Conservation (phyloP, 2,888 invertebrate species). For the Chloroclysta siterata region DNA sequence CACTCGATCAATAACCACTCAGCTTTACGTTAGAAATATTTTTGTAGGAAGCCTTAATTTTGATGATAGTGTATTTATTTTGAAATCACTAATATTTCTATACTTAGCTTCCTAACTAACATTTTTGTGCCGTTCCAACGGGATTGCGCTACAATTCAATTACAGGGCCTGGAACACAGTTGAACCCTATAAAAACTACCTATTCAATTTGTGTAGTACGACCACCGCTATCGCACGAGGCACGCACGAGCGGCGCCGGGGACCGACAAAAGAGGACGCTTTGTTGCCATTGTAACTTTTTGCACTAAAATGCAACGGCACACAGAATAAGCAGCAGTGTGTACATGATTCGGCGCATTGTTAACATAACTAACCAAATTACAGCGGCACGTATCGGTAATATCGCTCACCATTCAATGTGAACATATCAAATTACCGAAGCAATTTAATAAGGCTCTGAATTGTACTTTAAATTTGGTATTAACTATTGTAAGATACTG, state of each 20-base stretch:
- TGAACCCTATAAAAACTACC: slow-evolving; percentile 62
- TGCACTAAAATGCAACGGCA: slow-evolving; percentile 75
- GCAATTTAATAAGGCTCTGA: slow-evolving; percentile 50
- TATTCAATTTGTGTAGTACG: slow-evolving; percentile 71
- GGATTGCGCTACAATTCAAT: slow-evolving; percentile 55
- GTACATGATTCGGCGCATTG: slow-evolving; percentile 69
- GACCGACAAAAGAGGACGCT: slow-evolving; percentile 53
- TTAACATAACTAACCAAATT: slow-evolving; percentile 74
- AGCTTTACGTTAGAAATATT: too few relatives aligned
- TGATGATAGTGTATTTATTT: too few relatives aligned
- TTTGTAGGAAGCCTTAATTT: too few relatives aligned
- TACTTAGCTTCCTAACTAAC: not conserved
- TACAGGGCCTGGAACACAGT: slow-evolving; percentile 66
- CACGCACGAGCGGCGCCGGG: slow-evolving; percentile 68
- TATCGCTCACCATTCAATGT: slow-evolving; percentile 61
- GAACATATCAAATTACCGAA: slow-evolving; percentile 58
- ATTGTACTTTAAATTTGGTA: slow-evolving; percentile 53
- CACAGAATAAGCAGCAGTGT: slow-evolving; percentile 45
- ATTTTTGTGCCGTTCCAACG: not conserved
- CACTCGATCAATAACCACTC: too few relatives aligned
- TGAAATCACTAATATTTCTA: too few relatives aligned
- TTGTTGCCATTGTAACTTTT: slow-evolving; percentile 67
- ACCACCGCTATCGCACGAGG: slow-evolving; percentile 67
- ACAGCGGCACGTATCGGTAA: slow-evolving; percentile 63
- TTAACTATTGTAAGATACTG: slow-evolving; percentile 41